Conservation (phyloP, 2,113 vertebrate species). For the Varanus komodoensis region DNA sequence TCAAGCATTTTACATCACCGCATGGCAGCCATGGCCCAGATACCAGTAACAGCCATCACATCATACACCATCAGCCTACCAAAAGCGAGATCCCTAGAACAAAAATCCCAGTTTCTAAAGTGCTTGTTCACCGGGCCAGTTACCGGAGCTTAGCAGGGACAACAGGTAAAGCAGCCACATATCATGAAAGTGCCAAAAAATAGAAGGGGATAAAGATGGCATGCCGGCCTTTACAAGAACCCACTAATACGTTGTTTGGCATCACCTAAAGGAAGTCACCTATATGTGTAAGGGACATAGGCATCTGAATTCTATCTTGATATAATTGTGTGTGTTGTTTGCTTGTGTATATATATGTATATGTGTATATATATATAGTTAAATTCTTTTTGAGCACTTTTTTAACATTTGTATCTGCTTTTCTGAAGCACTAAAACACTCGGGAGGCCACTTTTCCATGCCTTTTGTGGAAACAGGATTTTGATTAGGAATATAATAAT, state of each 20-base stretch:
- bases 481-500: conserved; percentile 66
- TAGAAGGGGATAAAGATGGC: conserved; percentile 65
- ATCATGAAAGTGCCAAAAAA: conserved; percentile 87
- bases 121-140: conserved; percentile 88
- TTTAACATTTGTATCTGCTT: conserved; percentile 63
- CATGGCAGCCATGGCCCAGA: conserved; percentile 85
- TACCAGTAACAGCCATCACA: conserved; percentile 76
- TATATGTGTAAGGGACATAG: conserved; percentile 39
- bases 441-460: conserved; percentile 75
- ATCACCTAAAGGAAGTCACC: conserved; percentile 55
- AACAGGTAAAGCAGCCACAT: conserved; percentile 71
- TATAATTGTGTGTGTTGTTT: neutral
- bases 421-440: conserved; percentile 64
- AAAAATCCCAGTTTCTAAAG: conserved; percentile 96
- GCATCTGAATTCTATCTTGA: conserved; percentile 59
- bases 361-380: neutral
- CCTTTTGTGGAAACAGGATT: conserved; percentile 76
- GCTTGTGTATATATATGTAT: conserved; percentile 31
- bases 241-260: conserved; percentile 39
- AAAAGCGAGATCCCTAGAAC: conserved; percentile 90
- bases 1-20: conserved; percentile 88
- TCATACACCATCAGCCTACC: conserved; percentile 80
- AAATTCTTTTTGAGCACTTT: conserved; percentile 76
- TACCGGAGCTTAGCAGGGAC: conserved; percentile 83
- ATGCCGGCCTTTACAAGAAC: conserved; percentile 47